phyloP scores from a whole-genome alignment of 2,888 invertebrate genomes.

The Peribatodes rhomboidaria region DNA sequence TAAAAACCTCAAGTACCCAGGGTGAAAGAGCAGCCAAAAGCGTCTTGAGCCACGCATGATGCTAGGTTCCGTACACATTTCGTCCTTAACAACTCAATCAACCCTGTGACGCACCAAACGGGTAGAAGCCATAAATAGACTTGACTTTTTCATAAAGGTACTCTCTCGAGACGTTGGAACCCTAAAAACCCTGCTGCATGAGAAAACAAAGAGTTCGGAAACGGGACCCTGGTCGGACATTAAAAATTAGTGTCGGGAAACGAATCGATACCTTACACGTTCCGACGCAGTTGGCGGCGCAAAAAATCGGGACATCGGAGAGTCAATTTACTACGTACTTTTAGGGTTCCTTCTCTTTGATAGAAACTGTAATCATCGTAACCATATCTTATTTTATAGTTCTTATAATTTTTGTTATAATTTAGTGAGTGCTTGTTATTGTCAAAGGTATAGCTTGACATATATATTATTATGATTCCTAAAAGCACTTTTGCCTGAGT shows the following conservation, averaged over 20 bases:
- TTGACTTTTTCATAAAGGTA: background rate
- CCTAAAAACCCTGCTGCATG: background rate
- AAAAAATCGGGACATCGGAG: conserved; percentile 31
- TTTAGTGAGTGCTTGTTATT: too few relatives aligned
- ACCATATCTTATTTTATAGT: too few relatives aligned
- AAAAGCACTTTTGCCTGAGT: too few relatives aligned
- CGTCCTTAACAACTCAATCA: background rate
- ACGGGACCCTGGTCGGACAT: conserved; percentile 38
- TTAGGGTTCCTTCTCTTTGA: conserved; percentile 19
- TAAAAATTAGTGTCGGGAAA: conserved; percentile 46
- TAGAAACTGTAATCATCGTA: background rate
- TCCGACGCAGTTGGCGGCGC: conserved; percentile 38
- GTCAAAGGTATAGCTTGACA: too few relatives aligned
- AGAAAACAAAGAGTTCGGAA: conserved; percentile 41
- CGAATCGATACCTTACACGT: conserved; percentile 43
- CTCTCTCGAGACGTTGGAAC: background rate
- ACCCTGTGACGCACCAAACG: background rate
- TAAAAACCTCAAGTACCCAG: conserved; percentile 38
- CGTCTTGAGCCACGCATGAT: background rate
- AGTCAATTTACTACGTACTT: conserved; percentile 23
- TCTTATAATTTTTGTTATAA: too few relatives aligned
- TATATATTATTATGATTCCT: too few relatives aligned
- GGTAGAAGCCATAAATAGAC: background rate
- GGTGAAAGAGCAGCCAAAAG: conserved; percentile 6
- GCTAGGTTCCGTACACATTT: background rate